Base-by-base conservation (phyloP, 2,797 vertebrate genomes). In the Buphagus erythrorhynchus region DNA sequence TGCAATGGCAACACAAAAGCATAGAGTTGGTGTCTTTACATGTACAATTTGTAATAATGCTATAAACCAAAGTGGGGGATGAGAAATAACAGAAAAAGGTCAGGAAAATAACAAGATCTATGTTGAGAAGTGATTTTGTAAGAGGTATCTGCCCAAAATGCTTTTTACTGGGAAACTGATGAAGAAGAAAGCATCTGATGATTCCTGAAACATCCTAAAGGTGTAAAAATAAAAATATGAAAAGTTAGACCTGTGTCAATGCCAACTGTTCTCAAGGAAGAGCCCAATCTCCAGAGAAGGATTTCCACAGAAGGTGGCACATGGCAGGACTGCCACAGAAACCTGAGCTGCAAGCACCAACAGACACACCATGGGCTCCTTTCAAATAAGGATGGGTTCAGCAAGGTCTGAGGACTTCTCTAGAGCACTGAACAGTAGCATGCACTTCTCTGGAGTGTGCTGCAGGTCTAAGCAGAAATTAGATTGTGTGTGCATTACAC, bases 301-400 rank as follows among this genome's bases (percentile, higher is more conserved):
- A 67, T 28, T 18, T 40, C 48, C 0, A 2, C 33, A 73, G 49
- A 59, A 43, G 55, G 62, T 62, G 46, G 40, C 43, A 31, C 3
- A 6, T 5, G 18, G 28, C 43, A 59, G 33, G 38, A 61, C 35
- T 3, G 2, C 21, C 61, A 63, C 1, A 4, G 61, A 82, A 80
- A 77, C n/a, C n/a, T 21, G 42, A 90, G 38, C 58, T 72, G n/a
- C 24, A 61, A 68, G 19, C 48, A 63, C 19, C 31, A 46, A 61
- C 16, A 72, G 66, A 26, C 24, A 18, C 25, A 24, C 33, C 29
- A 24, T 1, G 11, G 25, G 19, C 11, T 75, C 15, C 45, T 43
- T 69, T 71, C 52, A 86, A 78, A 46, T 26, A 90, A 55, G 68
- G 54, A 91, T 74, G 49, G 11, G 36, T 66, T 90, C 69, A 46